phyloP scores from a whole-genome alignment of 2,888 invertebrate species.

The Uloborus plumipes region DNA sequence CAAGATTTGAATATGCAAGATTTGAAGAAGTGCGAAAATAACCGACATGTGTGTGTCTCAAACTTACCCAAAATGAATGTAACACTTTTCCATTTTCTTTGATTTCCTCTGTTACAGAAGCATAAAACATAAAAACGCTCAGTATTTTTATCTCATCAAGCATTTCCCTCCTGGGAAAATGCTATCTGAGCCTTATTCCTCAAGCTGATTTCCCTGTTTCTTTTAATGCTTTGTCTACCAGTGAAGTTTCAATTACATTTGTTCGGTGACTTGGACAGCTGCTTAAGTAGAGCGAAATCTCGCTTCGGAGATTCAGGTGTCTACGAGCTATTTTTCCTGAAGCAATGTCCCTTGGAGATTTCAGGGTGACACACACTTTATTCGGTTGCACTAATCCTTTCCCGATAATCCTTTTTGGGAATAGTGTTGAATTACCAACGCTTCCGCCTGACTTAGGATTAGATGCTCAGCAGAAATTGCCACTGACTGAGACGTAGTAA shows the following conservation, averaged over 20 bases:
- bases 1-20: no score
- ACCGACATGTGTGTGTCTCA: no score
- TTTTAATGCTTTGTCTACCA: slow-evolving; percentile 12
- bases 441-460: slow-evolving; percentile 39
- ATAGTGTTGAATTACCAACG: slow-evolving; percentile 48
- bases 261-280: slow-evolving; percentile 42
- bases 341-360: slow-evolving; percentile 37
- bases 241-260: slow-evolving; percentile 43
- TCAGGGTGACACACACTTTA: slow-evolving; percentile 45
- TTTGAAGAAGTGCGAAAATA: no score
- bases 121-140: no score
- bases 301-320: slow-evolving; percentile 32
- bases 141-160: no score
- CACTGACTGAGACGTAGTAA: slow-evolving; percentile 26
- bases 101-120: no score
- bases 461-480: slow-evolving; percentile 21
- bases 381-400: slow-evolving; percentile 40
- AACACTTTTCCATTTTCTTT: no score
- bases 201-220: slow-evolving; percentile 5
- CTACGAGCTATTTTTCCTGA: slow-evolving; percentile 13
- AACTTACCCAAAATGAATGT: no score
- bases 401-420: slow-evolving; percentile 52
- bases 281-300: slow-evolving; percentile 43
- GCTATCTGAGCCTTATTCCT: no score
- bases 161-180: no score